These are phyloP conservation scores for Neodiprion pinetum DNA, from an alignment of 1,140 invertebrate species.

Conservation along the genomic window DNA sequence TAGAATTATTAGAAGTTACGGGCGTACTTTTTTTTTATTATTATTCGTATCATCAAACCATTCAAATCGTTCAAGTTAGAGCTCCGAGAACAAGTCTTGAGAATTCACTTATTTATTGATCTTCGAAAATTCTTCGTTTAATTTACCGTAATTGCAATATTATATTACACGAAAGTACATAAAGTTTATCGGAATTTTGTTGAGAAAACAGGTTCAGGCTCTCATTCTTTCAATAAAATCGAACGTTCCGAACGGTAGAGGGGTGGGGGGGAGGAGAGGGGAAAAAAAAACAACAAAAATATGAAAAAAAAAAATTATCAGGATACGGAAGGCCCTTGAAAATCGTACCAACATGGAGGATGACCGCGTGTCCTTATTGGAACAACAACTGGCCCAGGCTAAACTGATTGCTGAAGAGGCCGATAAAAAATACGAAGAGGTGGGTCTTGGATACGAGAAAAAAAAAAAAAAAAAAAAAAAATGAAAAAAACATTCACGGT, in stretches of 20 bases:
- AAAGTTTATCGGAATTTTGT: too few relatives aligned
- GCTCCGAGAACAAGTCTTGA: too few relatives aligned
- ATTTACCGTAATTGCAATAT: too few relatives aligned
- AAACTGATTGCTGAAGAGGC: constrained; percentile 98
- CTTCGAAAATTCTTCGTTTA: too few relatives aligned
- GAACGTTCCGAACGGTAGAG: constrained; percentile 14
- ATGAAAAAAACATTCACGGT: not conserved
- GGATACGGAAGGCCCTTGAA: constrained; percentile 98
- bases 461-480: constrained; percentile 28
- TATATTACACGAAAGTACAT: too few relatives aligned
- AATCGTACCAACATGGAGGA: constrained; percentile 99
- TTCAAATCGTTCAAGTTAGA: too few relatives aligned
- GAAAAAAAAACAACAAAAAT: constrained; percentile 36
- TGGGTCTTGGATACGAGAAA: constrained; percentile 59
- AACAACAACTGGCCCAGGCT: constrained; percentile 94
- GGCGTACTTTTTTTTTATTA: too few relatives aligned
- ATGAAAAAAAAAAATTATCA: constrained; percentile 61
- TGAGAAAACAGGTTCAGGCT: not conserved
- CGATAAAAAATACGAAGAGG: constrained; percentile 99
- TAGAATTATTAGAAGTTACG: too few relatives aligned
- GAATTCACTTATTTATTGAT: too few relatives aligned
- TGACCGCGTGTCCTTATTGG: constrained; percentile 92
- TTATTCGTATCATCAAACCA: too few relatives aligned
- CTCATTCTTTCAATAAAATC: constrained; percentile 41
- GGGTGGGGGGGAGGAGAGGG: not conserved